A percentile compares a stretch with the other conserved stretches of the same genome.
phyloP scores from a whole-genome alignment of 2,888 invertebrate species.

The Meteorus cinctellus region DNA sequence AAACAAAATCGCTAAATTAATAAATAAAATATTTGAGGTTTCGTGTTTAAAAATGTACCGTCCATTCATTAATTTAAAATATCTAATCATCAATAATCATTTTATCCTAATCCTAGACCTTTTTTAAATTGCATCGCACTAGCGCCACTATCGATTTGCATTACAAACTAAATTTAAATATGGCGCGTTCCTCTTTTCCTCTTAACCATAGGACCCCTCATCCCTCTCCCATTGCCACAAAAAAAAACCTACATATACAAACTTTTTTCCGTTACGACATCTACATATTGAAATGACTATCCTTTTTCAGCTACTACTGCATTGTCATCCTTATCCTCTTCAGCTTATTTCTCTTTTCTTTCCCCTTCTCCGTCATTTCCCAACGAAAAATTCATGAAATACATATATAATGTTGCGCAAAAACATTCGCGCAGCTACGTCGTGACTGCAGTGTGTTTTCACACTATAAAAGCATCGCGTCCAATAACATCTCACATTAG shows the following conservation, averaged over 20 bases:
- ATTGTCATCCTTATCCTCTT: not conserved
- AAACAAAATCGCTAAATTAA: too few species aligned
- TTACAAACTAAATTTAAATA: not conserved
- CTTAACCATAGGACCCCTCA: not conserved
- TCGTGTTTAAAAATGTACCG: too few species aligned
- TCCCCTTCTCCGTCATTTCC: not conserved
- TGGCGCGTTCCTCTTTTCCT: not conserved
- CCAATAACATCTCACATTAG: slow-evolving; percentile 48
- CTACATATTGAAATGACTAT: not conserved
- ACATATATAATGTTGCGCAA: slow-evolving; percentile 21
- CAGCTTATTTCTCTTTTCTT: slow-evolving; percentile 14
- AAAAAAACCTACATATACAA: too few species aligned
- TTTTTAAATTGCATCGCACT: not conserved
- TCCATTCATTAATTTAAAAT: too few species aligned
- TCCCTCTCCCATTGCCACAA: too few species aligned
- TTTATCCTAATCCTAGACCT: not conserved
- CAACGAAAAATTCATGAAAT: not conserved
- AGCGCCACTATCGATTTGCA: not conserved
- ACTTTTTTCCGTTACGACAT: too few species aligned
- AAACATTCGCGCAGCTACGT: slow-evolving; percentile 44
- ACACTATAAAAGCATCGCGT: slow-evolving; percentile 46
- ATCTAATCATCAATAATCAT: too few species aligned
- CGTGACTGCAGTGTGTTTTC: slow-evolving; percentile 40
- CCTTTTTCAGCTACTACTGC: not conserved
- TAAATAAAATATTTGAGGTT: too few species aligned